A percentile compares a stretch with the other conserved stretches of the same genome.
Conservation (phyloP, 2,888 invertebrate genomes). For the Danaus chrysippus region DNA sequence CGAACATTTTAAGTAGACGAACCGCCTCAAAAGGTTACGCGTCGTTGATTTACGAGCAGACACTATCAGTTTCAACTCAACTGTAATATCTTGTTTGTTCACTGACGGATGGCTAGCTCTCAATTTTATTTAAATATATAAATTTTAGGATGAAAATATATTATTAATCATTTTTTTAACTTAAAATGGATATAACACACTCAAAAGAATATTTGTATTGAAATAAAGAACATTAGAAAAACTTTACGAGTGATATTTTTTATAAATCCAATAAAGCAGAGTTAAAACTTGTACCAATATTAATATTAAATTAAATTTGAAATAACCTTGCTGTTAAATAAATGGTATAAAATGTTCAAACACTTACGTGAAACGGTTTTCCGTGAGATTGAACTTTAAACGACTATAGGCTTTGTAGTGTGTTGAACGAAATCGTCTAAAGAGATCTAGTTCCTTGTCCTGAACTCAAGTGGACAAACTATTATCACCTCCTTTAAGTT, state of each 20-base stretch:
- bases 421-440: slow-evolving; percentile 1
- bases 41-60: neutral
- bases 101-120: neutral
- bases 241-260: too few species aligned
- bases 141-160: too few species aligned
- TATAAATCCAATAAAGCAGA: too few species aligned
- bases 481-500: neutral
- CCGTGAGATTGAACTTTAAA: slow-evolving; percentile 1
- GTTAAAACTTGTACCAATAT: too few species aligned
- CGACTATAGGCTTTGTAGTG: neutral
- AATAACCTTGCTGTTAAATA: neutral
- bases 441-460: neutral
- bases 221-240: too few species aligned
- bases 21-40: neutral
- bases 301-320: too few species aligned
- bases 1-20: neutral
- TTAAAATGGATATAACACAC: neutral
- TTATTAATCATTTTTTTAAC: neutral
- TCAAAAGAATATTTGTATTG: too few species aligned
- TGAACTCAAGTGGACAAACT: slow-evolving; percentile 2
- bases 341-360: neutral
- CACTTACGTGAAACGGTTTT: neutral
- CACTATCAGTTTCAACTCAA: neutral
- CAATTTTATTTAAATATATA: neutral
- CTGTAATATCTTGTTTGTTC: neutral